Base-by-base conservation (phyloP, 2,888 invertebrate genomes). In the Andrena haemorrhoa region DNA sequence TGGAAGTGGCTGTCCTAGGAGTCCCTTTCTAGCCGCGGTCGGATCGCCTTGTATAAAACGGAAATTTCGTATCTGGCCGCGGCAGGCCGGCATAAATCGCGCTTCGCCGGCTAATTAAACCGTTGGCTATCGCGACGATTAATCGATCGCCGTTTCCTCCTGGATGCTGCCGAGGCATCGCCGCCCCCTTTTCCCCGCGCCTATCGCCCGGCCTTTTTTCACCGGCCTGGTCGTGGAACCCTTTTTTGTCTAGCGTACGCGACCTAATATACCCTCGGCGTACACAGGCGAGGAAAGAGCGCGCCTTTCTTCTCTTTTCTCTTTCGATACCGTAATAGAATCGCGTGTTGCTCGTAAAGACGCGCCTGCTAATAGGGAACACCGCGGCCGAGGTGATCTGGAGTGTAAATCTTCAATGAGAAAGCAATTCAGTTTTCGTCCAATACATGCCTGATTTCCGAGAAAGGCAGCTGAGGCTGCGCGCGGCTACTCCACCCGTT, bases 41-140 rank as follows among this genome's bases (percentile, higher is more conserved):
- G 20, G 68, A 12, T 75, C 29, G 72, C 58, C 56, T 47, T 41
- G 70, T 72, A 86, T 84, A 84, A 86, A 86, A 79, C 84, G 82
- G 83, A 86, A 86, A 85, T 89, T 89, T 89, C 83, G 79, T 84
- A 82, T 87, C 86, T 84, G 83, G 79, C 83, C 85, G 65, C 72
- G 68, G 64, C 71, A 75, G 77, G 64, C 77, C 75, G 64, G 79
- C 81, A 90, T 87, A 88, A 90, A 90, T 89, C 88, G 83, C 88
- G 83, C 74, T 86, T 86, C 79, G 76, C 79, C 86, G 84, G 89
- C 87, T 91, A 92, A 92, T 92, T 91, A 91, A 92, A 91, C 89
- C 89, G 87, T 90, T 90, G 90, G 87, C 87, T 91, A 91, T 90
- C 91, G 89, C 87, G 83, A 86, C 90, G 89, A 91, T 92, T 91